Percentiles rank a stretch among this genome's conserved stretches.
These are phyloP conservation scores for Chionomys nivalis DNA, from an alignment of 2,113 vertebrate genomes.

Conservation along the genomic window DNA sequence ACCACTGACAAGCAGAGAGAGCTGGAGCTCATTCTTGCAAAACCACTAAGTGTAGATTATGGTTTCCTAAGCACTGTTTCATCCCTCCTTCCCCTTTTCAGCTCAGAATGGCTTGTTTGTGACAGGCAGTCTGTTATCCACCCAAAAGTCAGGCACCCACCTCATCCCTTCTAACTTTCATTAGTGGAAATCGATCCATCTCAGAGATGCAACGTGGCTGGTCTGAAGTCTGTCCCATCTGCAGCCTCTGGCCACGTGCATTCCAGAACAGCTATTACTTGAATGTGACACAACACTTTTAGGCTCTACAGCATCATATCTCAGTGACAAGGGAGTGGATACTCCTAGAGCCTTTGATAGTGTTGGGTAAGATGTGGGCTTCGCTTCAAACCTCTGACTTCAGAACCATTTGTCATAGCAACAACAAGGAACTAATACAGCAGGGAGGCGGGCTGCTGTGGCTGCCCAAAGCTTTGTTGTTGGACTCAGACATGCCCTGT, in stretches of 20 bases:
- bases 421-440: background rate
- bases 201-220: background rate
- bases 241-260: background rate
- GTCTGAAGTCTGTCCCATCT: background rate
- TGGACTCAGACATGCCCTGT: background rate
- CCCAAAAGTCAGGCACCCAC: background rate
- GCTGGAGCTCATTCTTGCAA: conserved; percentile 27
- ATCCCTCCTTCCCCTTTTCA: conserved; percentile 7
- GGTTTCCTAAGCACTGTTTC: conserved; percentile 8
- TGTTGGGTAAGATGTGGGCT: background rate
- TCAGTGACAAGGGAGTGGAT: background rate
- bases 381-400: background rate
- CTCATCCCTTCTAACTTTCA: background rate
- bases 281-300: background rate
- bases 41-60: background rate
- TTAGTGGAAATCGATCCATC: background rate
- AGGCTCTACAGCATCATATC: background rate
- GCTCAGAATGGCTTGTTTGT: background rate
- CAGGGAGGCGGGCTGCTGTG: no score
- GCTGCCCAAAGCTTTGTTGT: background rate
- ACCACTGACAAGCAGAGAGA: no score
- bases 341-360: background rate
- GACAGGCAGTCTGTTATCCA: background rate
- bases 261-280: background rate
- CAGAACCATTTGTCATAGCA: background rate